Base-by-base conservation (phyloP, 1,140 invertebrate species). In the Hormaphis cornu region DNA sequence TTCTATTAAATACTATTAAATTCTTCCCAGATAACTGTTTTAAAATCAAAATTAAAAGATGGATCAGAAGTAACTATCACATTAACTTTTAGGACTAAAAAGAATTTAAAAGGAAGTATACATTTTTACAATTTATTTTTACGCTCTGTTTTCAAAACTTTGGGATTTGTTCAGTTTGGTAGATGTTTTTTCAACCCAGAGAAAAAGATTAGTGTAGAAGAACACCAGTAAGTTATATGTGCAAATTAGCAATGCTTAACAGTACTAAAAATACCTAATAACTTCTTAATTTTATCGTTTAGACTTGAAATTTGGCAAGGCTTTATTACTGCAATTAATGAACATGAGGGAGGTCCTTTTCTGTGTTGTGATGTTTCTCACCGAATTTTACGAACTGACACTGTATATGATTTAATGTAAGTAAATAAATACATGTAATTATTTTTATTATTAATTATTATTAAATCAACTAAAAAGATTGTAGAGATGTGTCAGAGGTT, bases 221-320 rank as follows among this genome's bases (percentile, higher is more conserved):
- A 90, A 74, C 86, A 93, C 74, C 87, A 81, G 77, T 77, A 74
- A 72, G 72, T 35, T 24, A 14, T 52, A 53, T 40, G 26, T 42
- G 12, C 5, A 69, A 46, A 2, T 58, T 12, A 14, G 37, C 37
- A 18, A 18, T 44, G 18, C 9, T 69, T 69, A 37, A 2, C 12
- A 30, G 33, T 50, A 46, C 24, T 7, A n/a, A 8, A 22, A 16
- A 26, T 58, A 18, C 7, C 52, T 59, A 22, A 26, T 14, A 44
- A 4, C 22, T 35, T 9, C 12, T 58, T n/a, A 18, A 37, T 10
- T 58, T 10, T 72, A 7, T 69, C 46, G 70, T 72, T 20, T 59
- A 81, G 85, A 72, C 76, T 97, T 30, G 90, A 96, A 81, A 84
- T 97, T n/a, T 95, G 93, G 91, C 93, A 87, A 0, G 87, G 88